phyloP scores from a whole-genome alignment of 2,888 invertebrate genomes.

The Masnerella sp. region DNA sequence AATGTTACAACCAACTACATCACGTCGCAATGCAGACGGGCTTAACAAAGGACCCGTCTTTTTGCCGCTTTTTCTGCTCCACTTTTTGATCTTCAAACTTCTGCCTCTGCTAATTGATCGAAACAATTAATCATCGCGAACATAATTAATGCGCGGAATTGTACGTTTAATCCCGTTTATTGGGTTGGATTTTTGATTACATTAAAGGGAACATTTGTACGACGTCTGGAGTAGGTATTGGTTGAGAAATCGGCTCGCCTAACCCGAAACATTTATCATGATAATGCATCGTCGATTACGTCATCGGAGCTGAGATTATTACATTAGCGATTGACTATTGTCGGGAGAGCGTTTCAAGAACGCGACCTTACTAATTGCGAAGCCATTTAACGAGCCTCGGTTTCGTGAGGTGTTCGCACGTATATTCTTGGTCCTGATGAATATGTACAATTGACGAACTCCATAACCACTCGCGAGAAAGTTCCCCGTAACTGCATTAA shows the following conservation, averaged over 20 bases:
- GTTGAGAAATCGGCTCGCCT: no score
- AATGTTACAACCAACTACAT: slow-evolving; percentile 7
- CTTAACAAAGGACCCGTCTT: background rate
- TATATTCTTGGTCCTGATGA: slow-evolving; percentile 2
- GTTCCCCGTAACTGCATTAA: slow-evolving; percentile 21
- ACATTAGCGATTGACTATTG: slow-evolving; percentile 15
- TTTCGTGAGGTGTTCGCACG: background rate
- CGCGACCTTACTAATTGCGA: background rate
- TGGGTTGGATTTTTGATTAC: no score
- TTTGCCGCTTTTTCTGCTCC: background rate
- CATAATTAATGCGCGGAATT: no score
- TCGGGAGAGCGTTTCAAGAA: slow-evolving; percentile 9
- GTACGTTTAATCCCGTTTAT: no score
- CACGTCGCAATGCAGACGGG: slow-evolving; percentile 16
- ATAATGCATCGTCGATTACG: slow-evolving; percentile 11
- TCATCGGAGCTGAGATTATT: background rate
- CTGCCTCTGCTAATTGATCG: no score
- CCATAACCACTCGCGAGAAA: slow-evolving; percentile 13
- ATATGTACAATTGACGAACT: slow-evolving; percentile 17
- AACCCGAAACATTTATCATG: background rate
- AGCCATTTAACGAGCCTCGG: background rate
- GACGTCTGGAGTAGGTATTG: no score
- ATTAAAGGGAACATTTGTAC: no score
- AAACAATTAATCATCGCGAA: no score
- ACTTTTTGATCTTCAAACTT: no score